Base-by-base conservation (phyloP, 2,888 invertebrate genomes). In the Caenorhabditis macrosperma region DNA sequence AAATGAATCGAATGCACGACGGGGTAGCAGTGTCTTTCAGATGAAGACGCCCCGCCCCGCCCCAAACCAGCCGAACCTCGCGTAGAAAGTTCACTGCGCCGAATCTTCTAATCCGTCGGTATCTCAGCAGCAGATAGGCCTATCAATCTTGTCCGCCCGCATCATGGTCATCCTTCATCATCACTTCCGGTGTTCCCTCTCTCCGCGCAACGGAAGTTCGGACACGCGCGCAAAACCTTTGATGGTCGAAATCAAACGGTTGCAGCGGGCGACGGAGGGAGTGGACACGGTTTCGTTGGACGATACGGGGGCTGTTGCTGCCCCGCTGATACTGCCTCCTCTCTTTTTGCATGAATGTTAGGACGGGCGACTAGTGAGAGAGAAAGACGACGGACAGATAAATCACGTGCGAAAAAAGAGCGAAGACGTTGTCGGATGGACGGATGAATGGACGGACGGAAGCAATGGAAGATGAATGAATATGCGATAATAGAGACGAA, bases 121-220 rank as follows among this genome's bases (percentile, higher is more conserved):
- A 15, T 38, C 54, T 67, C 52, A 26, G 44, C n/a, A 63, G 48
- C 33, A 15, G 48, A 50, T 46, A 17, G 17, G 28, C 30, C 60
- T 52, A 72, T 72, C 46, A 72, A 63, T 72, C 72, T 63, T 63
- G 55, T 63, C 61, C 55, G 33, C 54, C 72, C 55, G 71, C 46
- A 54, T 71, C 59, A 69, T 22, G 33, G 55, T n/a, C 28, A 59
- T 57, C 20, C 30, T 15, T 22, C 59, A 35, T 44, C 44, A 63
- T 64, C 72, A 72, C 68, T 71, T 78, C 78, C 68, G 72, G 72
- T 55, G 72, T 63, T 71, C 78, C 28, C 60, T 12, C 26, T 20
- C 17, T 61, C 61, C n/a, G n/a, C n/a, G n/a, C n/a, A n/a, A n/a
- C n/a, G 52, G 59, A 64, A 66, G 68, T 66, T 64, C 61, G 55